phyloP scores from a whole-genome alignment of 2,888 invertebrate genomes.

The Beris morrisii region DNA sequence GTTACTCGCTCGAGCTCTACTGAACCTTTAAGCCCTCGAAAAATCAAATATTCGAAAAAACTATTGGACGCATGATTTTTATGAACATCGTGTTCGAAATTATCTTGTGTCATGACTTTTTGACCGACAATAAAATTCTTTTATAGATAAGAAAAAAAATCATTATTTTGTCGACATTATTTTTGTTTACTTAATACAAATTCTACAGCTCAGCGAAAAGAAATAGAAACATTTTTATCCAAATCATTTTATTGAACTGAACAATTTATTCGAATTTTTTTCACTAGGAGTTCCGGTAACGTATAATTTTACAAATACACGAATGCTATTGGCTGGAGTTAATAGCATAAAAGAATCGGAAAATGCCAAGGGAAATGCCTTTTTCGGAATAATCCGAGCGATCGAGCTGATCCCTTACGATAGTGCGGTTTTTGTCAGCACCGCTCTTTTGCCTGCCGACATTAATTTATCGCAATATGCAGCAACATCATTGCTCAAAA shows the following conservation, averaged over 20 bases:
- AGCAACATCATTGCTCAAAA: slow-evolving; percentile 55
- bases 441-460: slow-evolving; percentile 61
- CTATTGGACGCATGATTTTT: too few relatives aligned
- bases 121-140: too few relatives aligned
- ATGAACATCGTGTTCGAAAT: too few relatives aligned
- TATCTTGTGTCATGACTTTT: too few relatives aligned
- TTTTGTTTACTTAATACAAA: too few relatives aligned
- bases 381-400: slow-evolving; percentile 63
- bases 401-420: slow-evolving; percentile 65
- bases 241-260: not conserved
- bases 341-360: slow-evolving; percentile 52
- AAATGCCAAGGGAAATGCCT: slow-evolving; percentile 58
- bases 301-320: slow-evolving; percentile 54
- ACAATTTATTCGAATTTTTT: slow-evolving; percentile 1
- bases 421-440: slow-evolving; percentile 65
- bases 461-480: slow-evolving; percentile 57
- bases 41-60: too few relatives aligned
- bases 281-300: slow-evolving; percentile 50
- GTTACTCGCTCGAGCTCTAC: too few relatives aligned
- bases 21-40: too few relatives aligned
- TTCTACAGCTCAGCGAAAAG: not conserved
- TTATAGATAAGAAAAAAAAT: too few relatives aligned
- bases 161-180: too few relatives aligned
- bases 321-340: slow-evolving; percentile 53
- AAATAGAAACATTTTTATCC: not conserved